These are phyloP conservation scores for Pterobdella sp. DNA, from an alignment of 2,888 invertebrate species.

Conservation along the genomic window DNA sequence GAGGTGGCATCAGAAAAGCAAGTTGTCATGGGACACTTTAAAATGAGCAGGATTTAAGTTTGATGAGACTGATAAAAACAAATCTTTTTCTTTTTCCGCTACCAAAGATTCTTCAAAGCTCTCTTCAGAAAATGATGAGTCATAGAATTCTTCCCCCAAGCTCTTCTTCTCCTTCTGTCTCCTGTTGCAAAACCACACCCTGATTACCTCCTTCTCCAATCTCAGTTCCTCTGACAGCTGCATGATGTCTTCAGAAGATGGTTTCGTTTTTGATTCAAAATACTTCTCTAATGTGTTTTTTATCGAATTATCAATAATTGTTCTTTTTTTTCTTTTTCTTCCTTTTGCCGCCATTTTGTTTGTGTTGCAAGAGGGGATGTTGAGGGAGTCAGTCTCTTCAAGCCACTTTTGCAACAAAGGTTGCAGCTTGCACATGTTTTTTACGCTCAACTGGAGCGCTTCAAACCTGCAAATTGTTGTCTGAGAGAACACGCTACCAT, in stretches of 20 bases:
- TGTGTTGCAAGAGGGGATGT: slow-evolving; percentile 92
- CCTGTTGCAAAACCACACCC: too few species aligned
- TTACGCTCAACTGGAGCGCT: slow-evolving; percentile 95
- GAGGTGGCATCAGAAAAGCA: too few species aligned
- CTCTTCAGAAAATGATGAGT: too few species aligned
- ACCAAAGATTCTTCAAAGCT: too few species aligned
- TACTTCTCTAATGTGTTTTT: slow-evolving; percentile 90
- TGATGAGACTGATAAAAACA: too few species aligned
- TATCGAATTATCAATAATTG: slow-evolving; percentile 94
- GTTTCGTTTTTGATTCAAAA: slow-evolving; percentile 98
- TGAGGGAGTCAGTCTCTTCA: slow-evolving; percentile 96
- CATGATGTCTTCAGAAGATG: slow-evolving; percentile 95
- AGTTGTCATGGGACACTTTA: too few species aligned
- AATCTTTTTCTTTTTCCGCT: too few species aligned
- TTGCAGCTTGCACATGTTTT: slow-evolving; percentile 99
- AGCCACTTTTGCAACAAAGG: slow-evolving; percentile 97
- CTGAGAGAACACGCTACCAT: slow-evolving; percentile 98
- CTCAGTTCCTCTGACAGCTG: slow-evolving; percentile 87
- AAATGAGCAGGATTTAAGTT: too few species aligned
- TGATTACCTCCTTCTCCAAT: slow-evolving; percentile 90
- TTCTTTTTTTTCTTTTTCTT: slow-evolving; percentile 97
- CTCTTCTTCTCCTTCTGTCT: too few species aligned
- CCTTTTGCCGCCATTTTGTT: slow-evolving; percentile 75
- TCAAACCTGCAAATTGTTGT: slow-evolving; percentile 99
- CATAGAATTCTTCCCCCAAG: too few species aligned